These are phyloP conservation scores for Cyclopterus lumpus DNA, from an alignment of 2,797 vertebrate species.

Conservation along the genomic window DNA sequence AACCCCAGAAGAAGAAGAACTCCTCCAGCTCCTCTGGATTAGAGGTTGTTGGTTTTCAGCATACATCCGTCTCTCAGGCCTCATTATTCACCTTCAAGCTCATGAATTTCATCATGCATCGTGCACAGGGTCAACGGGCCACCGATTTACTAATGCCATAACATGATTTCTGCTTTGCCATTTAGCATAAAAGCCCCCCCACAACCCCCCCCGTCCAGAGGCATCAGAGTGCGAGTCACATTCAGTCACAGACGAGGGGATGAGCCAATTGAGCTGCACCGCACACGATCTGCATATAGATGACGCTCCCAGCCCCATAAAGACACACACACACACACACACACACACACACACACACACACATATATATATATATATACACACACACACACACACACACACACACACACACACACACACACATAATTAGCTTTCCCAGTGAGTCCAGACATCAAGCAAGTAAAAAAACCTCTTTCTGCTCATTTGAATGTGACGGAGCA, in stretches of 20 bases:
- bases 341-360: slow-evolving; percentile 11
- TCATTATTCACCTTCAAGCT: slow-evolving; percentile 49
- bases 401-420: slow-evolving; percentile 2
- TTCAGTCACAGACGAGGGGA: slow-evolving; percentile 74
- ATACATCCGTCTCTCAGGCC: slow-evolving; percentile 35
- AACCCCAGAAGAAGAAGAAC: not conserved
- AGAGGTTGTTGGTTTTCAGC: slow-evolving; percentile 28
- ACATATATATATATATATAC: slow-evolving; percentile 14
- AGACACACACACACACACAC: slow-evolving; percentile 38
- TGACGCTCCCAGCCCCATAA: slow-evolving; percentile 63
- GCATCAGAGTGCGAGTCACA: slow-evolving; percentile 81
- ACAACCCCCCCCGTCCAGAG: not conserved
- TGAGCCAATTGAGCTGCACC: slow-evolving; percentile 68
- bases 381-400: slow-evolving; percentile 11
- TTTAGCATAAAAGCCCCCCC: slow-evolving; percentile 62
- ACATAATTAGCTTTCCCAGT: slow-evolving; percentile 39
- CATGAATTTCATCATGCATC: slow-evolving; percentile 54
- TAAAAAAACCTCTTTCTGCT: slow-evolving; percentile 15
- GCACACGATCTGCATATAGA: slow-evolving; percentile 83
- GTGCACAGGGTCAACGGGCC: slow-evolving; percentile 65
- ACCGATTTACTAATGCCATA: slow-evolving; percentile 75
- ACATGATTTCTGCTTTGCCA: slow-evolving; percentile 78
- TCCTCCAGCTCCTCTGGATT: slow-evolving; percentile 23
- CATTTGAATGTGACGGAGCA: slow-evolving; percentile 37
- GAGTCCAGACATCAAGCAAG: slow-evolving; percentile 39